These are phyloP conservation scores for Balaeniceps rex DNA, from an alignment of 2,113 vertebrate genomes.

Conservation along the genomic window DNA sequence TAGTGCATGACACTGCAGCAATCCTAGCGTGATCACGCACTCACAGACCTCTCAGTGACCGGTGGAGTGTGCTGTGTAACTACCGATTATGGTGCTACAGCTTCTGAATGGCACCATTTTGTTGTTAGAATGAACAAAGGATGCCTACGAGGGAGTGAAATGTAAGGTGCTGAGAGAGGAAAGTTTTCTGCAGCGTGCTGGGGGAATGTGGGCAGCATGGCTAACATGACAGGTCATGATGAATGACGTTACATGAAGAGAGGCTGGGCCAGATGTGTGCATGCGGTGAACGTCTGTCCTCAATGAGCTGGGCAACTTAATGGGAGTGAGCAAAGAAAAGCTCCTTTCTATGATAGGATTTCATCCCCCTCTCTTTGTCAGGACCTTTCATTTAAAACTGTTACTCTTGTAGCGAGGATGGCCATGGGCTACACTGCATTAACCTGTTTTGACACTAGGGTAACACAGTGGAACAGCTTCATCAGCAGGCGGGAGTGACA, in stretches of 20 bases:
- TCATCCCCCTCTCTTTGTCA: background rate
- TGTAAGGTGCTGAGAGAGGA: slow-evolving; percentile 59
- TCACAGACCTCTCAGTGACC: background rate
- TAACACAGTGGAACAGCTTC: background rate
- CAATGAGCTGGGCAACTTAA: background rate
- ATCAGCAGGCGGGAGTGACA: background rate
- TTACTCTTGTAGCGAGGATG: background rate
- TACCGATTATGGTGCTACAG: background rate
- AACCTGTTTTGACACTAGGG: background rate
- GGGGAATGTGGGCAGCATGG: background rate
- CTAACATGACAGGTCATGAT: background rate
- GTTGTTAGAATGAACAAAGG: slow-evolving; percentile 11
- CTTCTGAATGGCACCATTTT: slow-evolving; percentile 27
- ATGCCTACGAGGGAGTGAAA: background rate
- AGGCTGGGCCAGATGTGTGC: slow-evolving; percentile 47
- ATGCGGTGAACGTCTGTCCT: background rate
- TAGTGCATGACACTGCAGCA: background rate
- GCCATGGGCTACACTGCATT: background rate
- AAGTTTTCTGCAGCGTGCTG: slow-evolving; percentile 42
- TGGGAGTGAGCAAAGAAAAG: background rate
- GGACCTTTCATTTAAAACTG: background rate
- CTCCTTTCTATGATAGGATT: background rate
- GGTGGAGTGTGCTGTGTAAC: background rate
- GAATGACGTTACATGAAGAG: slow-evolving; percentile 19
- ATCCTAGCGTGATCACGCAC: background rate